phyloP scores from a whole-genome alignment of 2,797 vertebrate genomes.

The Sebastolobus alascanus region DNA sequence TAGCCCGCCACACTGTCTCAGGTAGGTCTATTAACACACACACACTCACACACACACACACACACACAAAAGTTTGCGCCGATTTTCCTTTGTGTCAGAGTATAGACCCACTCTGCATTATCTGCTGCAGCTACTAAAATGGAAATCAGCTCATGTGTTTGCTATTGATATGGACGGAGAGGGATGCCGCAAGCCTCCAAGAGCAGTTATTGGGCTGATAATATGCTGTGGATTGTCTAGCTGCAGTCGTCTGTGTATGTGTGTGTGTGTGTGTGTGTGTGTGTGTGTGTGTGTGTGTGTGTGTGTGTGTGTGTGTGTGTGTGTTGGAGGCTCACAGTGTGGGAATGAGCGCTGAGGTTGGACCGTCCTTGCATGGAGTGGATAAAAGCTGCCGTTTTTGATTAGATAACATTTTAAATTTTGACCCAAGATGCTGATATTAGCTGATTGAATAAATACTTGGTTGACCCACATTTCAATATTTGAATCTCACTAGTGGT shows the following conservation, averaged over 20 bases:
- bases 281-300: background rate
- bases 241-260: slow-evolving; percentile 36
- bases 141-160: slow-evolving; percentile 28
- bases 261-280: slow-evolving; percentile 7
- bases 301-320: too few species aligned
- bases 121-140: slow-evolving; percentile 18
- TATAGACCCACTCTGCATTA: slow-evolving; percentile 4
- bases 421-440: background rate
- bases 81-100: slow-evolving; percentile 24
- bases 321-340: too few species aligned
- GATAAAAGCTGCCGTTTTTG: background rate
- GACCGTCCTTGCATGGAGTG: slow-evolving; percentile 15
- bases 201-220: slow-evolving; percentile 38
- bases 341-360: slow-evolving; percentile 3
- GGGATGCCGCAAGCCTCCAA: slow-evolving; percentile 36
- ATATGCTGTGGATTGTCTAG: slow-evolving; percentile 33
- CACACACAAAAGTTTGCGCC: slow-evolving; percentile 54
- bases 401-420: background rate
- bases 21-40: slow-evolving; percentile 66
- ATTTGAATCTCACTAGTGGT: background rate
- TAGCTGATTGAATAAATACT: background rate
- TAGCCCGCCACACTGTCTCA: slow-evolving; percentile 52
- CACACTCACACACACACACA: slow-evolving; percentile 15
- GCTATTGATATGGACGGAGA: slow-evolving; percentile 22
- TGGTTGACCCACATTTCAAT: background rate